Percentiles rank a stretch among this genome's conserved stretches.
Evolutionary conservation across 1,140 invertebrate genomes (phyloP).

Genomic region (Drosophila ficusphila): DNA sequence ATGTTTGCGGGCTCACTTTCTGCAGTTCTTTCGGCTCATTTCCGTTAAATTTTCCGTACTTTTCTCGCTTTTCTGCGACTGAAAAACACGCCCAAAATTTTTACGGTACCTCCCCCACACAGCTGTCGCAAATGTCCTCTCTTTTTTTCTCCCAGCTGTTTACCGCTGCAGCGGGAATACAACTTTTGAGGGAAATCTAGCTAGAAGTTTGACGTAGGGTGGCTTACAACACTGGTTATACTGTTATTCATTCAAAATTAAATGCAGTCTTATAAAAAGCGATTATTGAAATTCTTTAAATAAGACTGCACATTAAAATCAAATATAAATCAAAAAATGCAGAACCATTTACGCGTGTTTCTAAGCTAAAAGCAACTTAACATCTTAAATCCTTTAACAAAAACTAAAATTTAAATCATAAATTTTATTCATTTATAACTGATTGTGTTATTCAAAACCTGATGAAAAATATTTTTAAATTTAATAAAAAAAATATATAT

Average conservation of each 20-base stretch:
- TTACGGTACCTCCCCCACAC: conserved; percentile 41
- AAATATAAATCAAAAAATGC: too few species aligned
- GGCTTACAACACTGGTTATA: background rate
- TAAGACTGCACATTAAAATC: too few species aligned
- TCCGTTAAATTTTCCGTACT: background rate
- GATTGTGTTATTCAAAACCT: too few species aligned
- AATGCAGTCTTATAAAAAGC: background rate
- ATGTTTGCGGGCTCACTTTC: conserved; percentile 28
- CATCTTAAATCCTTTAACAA: too few species aligned
- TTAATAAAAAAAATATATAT: too few species aligned
- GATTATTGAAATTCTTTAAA: too few species aligned
- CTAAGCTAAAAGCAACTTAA: too few species aligned
- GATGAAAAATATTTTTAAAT: too few species aligned
- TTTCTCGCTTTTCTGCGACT: conserved; percentile 9
- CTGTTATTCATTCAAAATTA: background rate
- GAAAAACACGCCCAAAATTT: conserved; percentile 65
- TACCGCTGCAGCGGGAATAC: background rate
- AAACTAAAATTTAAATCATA: too few species aligned
- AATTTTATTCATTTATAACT: too few species aligned
- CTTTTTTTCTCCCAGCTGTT: conserved; percentile 23
- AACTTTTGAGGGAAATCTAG: conserved; percentile 7
- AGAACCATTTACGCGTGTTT: too few species aligned
- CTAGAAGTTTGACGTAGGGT: background rate
- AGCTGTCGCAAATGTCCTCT: conserved; percentile 47
- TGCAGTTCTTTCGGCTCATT: conserved; percentile 18